Base-by-base conservation (phyloP, 1,140 invertebrate genomes). In the Dryas iulia region DNA sequence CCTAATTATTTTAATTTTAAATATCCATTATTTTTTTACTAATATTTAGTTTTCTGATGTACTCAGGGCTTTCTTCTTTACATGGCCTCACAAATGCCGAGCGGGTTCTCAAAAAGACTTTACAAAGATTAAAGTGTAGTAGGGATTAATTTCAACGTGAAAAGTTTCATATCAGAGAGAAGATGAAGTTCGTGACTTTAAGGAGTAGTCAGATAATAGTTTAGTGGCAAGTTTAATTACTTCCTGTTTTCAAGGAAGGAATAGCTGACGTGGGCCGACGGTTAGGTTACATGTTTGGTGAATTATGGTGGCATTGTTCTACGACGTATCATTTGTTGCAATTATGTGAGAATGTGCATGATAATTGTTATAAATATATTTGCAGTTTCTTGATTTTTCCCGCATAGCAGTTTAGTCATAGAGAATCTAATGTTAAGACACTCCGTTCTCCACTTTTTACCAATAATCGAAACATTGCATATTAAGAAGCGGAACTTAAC, bases 121-220 rank as follows among this genome's bases (percentile, higher is more conserved):
- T 21, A 24, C 18, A 53, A 59, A 31, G 56, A 59, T 62, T 30
- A 62, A 62, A 62, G 59, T 72, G 72, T 77, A 82, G 72, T 77
- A 82, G 78, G 39, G 12, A 53, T 59, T 59, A 30, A 59, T 59
- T 23, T 59, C 53, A n/a, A 56, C 53, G 24, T 56, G 24, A 31
- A 60, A 35, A 35, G 14, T 67, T 60, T 35, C 33, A 28, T 33
- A 59, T 28, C 12, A 39, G 14, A 26, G 35, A 63, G 33, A 53
- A 53, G 60, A 63, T 63, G 25, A 63, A 63, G 60, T 63, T 63
- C 26, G 14, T 52, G 60, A 54, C 60, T 63, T 52, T 21, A 53
- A 52, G 39, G 39, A 63, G 60, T 63, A 63, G 60, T 52, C 60
- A 63, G 60, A 63, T 63, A 63, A 63, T 63, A 52, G 60, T 53